phyloP scores from a whole-genome alignment of 2,797 vertebrate genomes.

The Poecilia velifera region DNA sequence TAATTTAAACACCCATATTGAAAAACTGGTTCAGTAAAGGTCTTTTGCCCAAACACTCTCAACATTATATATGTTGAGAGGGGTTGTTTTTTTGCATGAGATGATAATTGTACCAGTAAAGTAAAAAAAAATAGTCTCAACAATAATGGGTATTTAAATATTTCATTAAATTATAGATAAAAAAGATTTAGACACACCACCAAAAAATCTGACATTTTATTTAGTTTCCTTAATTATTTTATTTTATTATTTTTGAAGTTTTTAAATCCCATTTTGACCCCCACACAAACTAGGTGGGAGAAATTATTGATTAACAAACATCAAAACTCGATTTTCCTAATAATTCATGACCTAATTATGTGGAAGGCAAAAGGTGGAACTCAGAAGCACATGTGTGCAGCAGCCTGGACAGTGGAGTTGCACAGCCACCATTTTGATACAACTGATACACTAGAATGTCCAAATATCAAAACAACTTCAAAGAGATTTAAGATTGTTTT shows the following conservation, averaged over 20 bases:
- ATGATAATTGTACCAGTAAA: not conserved
- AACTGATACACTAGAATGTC: too few relatives aligned
- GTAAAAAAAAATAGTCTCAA: not conserved
- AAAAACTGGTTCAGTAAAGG: not conserved
- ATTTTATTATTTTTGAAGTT: not conserved
- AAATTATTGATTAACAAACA: not conserved
- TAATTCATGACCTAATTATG: not conserved
- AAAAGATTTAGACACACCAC: not conserved
- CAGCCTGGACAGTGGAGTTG: too few relatives aligned
- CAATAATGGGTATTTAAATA: not conserved
- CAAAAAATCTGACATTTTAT: not conserved
- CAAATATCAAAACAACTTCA: too few relatives aligned
- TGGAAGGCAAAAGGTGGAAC: not conserved
- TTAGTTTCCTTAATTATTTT: not conserved
- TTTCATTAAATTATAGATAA: not conserved
- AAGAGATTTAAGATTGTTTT: not conserved
- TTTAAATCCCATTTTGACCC: not conserved
- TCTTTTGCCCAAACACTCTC: not conserved
- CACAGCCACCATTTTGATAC: too few relatives aligned
- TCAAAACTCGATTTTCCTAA: not conserved
- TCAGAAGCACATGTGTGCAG: not conserved
- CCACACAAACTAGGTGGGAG: not conserved
- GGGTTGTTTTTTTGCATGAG: not conserved
- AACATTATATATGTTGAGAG: not conserved
- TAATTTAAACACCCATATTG: not conserved